Evolutionary conservation across 2,113 vertebrate genomes (phyloP).

Genomic region (Ornithorhynchus anatinus): DNA sequence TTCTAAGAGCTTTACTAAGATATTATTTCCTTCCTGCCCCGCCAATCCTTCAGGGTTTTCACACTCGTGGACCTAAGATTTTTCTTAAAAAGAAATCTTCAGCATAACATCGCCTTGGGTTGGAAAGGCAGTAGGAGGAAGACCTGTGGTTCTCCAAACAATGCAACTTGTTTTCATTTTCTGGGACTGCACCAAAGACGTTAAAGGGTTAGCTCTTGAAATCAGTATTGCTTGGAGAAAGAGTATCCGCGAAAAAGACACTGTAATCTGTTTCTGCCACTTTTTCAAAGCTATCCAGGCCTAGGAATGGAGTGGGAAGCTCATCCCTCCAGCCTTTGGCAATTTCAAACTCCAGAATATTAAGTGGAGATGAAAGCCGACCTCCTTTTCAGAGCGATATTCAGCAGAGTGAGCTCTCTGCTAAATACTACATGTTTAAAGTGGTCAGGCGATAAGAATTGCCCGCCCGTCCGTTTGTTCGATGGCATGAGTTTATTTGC

Average conservation of each 20-base stretch:
- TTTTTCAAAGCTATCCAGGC: not conserved
- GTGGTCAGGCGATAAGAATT: not conserved
- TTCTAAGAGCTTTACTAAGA: not conserved
- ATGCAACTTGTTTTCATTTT: not conserved
- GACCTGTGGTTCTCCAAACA: not conserved
- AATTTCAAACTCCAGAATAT: too few relatives aligned
- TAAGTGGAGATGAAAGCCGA: too few relatives aligned
- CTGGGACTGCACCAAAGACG: not conserved
- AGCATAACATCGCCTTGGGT: constrained; percentile 6
- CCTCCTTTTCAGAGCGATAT: too few relatives aligned
- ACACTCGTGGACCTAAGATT: not conserved
- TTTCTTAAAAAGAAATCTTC: not conserved
- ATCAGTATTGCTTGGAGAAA: not conserved
- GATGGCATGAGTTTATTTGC: not conserved
- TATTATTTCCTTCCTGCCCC: not conserved
- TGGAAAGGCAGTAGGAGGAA: not conserved
- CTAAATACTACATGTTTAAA: not conserved
- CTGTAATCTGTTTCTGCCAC: not conserved
- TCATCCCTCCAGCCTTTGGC: not conserved
- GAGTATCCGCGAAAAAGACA: not conserved
- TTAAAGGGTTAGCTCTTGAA: not conserved
- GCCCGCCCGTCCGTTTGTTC: not conserved
- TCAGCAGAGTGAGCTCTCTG: too few relatives aligned
- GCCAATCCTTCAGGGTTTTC: not conserved
- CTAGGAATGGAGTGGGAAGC: not conserved